Base-by-base conservation (phyloP, 2,888 invertebrate genomes). In the Megamerina dolium region DNA sequence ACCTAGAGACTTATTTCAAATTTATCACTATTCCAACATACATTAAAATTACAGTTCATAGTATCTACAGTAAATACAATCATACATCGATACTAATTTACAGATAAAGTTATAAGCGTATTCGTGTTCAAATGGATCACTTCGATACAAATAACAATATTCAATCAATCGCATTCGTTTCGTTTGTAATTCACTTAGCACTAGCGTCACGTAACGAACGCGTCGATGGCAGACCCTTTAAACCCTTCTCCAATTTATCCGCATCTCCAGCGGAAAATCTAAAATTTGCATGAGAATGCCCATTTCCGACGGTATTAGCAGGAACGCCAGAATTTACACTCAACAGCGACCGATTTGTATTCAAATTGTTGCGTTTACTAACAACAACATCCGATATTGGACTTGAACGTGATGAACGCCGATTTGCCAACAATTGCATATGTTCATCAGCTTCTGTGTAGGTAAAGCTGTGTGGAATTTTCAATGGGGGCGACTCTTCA, bases 181-280 rank as follows among this genome's bases (percentile, higher is more conserved):
- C 6, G 23, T 23, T 23, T 8, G 23, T 23, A 8, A 23, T 23
- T 23, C 10, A 23, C 29, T 43, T 43, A 5, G 33, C 33, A 17
- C 51, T 60, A 18, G 60, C 52, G 51, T 75, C 75, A 60, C 82
- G 79, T 53, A 83, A 73, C 46, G 83, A 83, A 46, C 80, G 76
- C 5, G 82, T 79, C 56, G 82, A 80, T 27, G 81, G 77, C 50
- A 82, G 73, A 13, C 78, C 74, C 32, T 74, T 68, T 44, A 75
- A 71, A 9, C 75, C 72, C 46, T 77, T 77, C 43, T 81, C 76
- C 51, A 81, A 72, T 46, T 77, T 80, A 56, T 79, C 78, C 18
- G 83, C 75, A 61, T 84, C 84, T 44, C 83, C 83, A 9, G 83
- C 78, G 30, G 83, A 84, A 64, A 82, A 82, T 49, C 84, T 74